phyloP scores from a whole-genome alignment of 2,797 vertebrate genomes.

The Paratrypauchen microcephalus region DNA sequence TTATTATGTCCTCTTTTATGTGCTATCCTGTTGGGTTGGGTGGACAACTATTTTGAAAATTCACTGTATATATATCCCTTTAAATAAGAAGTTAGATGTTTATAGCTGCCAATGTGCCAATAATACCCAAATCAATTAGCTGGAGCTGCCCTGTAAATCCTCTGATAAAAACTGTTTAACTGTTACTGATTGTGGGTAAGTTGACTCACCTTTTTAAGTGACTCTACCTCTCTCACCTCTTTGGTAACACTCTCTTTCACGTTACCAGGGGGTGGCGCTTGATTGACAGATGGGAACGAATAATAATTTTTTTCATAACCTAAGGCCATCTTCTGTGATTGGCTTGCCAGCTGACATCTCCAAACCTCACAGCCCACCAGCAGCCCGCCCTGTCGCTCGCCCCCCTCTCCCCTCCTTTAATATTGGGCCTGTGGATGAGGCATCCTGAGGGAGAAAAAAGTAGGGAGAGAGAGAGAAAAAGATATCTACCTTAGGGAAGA shows the following conservation, averaged over 20 bases:
- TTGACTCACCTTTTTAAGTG: slow-evolving; percentile 66
- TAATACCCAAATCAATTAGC: slow-evolving; percentile 69
- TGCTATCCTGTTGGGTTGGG: slow-evolving; percentile 63
- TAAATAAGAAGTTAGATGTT: slow-evolving; percentile 31
- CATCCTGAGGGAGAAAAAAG: slow-evolving; percentile 82
- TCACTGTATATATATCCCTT: slow-evolving; percentile 62
- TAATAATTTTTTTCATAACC: slow-evolving; percentile 85
- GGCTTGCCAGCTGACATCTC: slow-evolving; percentile 86
- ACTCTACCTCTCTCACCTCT: slow-evolving; percentile 53
- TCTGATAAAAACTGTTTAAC: slow-evolving; percentile 18
- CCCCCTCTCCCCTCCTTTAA: slow-evolving; percentile 66
- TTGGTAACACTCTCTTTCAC: slow-evolving; percentile 76
- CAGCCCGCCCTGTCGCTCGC: slow-evolving; percentile 29
- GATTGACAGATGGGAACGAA: slow-evolving; percentile 88
- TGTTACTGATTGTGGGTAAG: slow-evolving; percentile 58
- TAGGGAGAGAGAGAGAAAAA: slow-evolving; percentile 76
- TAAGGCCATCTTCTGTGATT: slow-evolving; percentile 86
- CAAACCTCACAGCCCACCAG: slow-evolving; percentile 69
- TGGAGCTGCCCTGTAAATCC: slow-evolving; percentile 53
- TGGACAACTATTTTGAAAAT: slow-evolving; percentile 74
- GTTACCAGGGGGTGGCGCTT: slow-evolving; percentile 84
- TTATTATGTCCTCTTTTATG: slow-evolving; percentile 79
- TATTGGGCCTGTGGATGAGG: slow-evolving; percentile 84
- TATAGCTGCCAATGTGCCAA: slow-evolving; percentile 16
- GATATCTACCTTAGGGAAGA: slow-evolving; percentile 88